phyloP scores from a whole-genome alignment of 2,797 vertebrate genomes.

The Pteronotus mesoamericanus region DNA sequence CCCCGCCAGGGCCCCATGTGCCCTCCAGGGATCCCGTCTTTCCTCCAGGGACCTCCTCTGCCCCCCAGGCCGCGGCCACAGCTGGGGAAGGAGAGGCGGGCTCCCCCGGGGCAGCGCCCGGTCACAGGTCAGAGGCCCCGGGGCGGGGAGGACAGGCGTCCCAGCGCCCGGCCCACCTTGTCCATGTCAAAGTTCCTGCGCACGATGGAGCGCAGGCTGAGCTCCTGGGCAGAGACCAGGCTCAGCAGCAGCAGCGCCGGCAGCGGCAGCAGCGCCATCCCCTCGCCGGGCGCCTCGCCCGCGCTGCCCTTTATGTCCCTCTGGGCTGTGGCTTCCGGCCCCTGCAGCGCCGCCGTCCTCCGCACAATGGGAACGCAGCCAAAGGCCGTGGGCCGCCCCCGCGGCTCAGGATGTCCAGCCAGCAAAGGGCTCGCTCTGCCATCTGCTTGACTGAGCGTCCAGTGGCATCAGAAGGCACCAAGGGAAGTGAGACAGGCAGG shows the following conservation, averaged over 20 bases:
- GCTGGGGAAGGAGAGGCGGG: background rate
- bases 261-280: background rate
- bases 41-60: too few relatives aligned
- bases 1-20: background rate
- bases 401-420: fast-evolving
- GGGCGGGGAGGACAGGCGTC: fast-evolving
- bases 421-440: fast-evolving
- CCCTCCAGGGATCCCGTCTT: background rate
- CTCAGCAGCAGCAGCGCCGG: background rate
- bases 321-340: background rate
- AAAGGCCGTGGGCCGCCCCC: background rate
- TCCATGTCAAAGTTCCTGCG: background rate
- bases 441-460: fast-evolving
- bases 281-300: fast-evolving
- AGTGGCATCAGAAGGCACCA: background rate
- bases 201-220: fast-evolving
- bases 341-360: background rate
- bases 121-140: background rate
- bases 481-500: background rate
- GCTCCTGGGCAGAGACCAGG: background rate
- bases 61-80: background rate
- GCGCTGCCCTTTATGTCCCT: fast-evolving
- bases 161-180: background rate
- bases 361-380: fast-evolving
- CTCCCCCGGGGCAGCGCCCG: fast-evolving